Base-by-base conservation (phyloP, 2,797 vertebrate genomes). In the Pangasius larnaudii region DNA sequence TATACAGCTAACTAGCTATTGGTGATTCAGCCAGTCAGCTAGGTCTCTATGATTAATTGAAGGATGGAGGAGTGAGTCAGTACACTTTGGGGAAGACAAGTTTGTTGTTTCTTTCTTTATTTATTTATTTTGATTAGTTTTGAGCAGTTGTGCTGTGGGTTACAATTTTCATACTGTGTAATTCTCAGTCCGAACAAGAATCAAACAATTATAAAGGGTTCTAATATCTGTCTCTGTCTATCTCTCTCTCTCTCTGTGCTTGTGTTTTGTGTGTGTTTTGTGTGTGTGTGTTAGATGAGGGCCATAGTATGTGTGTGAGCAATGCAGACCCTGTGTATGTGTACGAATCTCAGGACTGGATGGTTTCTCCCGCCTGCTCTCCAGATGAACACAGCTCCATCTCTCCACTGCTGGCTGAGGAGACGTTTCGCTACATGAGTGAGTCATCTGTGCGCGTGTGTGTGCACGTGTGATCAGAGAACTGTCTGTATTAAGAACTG, bases 361-460 rank as follows among this genome's bases (percentile, higher is more conserved):
- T 94, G 67, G 95, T 94, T 2, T 95, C 97, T 22, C 92, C 96
- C 0, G 91, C 91, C 74, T 87, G 92, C 85, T 94, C 95, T 4
- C 96, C 91, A 0, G 96, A 96, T 3, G 96, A 93, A 85, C 93
- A 91, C 30, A 89, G 91, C 39, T 74, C 93, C 89, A 92, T 97
- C 91, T 96, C 98, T 86, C 96, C 98, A 4, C 85, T 96, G 92
- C 94, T 92, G 91, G 96, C 97, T 0, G 96, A 98, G 90, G 97
- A 99, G 90, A 97, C 97, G 5, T 97, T 99, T 94, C 96, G 80
- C 94, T 99, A 98, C 95, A 98, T 98, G 98, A 98, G 98, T 99
- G 92, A 97, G 98, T 95, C 30, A 27, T 46, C 1, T 22, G 74
- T 89, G 75, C 75, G 46, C 65, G 84, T 74, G 39, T 46, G 71